These are phyloP conservation scores for Melanotaenia duboulayi DNA, from an alignment of 2,113 vertebrate species.

Conservation along the genomic window DNA sequence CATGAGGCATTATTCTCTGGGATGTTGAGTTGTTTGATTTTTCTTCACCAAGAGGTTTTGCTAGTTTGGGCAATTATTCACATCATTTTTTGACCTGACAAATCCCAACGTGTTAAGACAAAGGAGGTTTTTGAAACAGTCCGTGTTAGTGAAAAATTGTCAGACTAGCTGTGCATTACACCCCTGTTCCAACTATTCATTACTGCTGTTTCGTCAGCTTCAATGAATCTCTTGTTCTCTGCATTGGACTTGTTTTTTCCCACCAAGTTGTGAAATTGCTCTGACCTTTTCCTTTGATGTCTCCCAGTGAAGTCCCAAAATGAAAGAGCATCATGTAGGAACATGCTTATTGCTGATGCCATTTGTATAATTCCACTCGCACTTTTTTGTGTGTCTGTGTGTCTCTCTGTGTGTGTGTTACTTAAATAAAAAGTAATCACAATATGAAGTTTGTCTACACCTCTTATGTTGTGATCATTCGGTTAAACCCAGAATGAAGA, in stretches of 20 bases:
- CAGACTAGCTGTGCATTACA: slow-evolving; percentile 25
- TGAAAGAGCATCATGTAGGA: slow-evolving; percentile 3
- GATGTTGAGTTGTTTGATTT: slow-evolving; percentile 11
- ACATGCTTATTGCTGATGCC: neutral
- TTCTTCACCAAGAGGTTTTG: slow-evolving; percentile 32
- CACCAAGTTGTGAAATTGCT: slow-evolving; percentile 40
- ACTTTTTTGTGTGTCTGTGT: neutral
- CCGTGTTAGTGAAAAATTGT: slow-evolving; percentile 37
- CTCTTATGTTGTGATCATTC: slow-evolving; percentile 8
- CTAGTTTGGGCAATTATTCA: slow-evolving; percentile 53
- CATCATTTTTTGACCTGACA: slow-evolving; percentile 21
- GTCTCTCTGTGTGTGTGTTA: too few relatives aligned
- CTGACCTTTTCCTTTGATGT: slow-evolving; percentile 41
- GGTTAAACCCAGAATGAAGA: slow-evolving; percentile 6
- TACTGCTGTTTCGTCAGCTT: slow-evolving; percentile 44
- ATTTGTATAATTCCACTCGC: neutral
- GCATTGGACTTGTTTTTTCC: slow-evolving; percentile 9
- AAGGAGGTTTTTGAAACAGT: slow-evolving; percentile 47
- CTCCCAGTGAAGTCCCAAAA: slow-evolving; percentile 3
- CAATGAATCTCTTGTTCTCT: slow-evolving; percentile 48
- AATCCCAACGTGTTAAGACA: slow-evolving; percentile 64
- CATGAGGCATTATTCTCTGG: slow-evolving; percentile 5
- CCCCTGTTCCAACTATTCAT: slow-evolving; percentile 56
- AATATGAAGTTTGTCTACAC: slow-evolving; percentile 15
- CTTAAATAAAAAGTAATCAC: slow-evolving; percentile 1